Percentiles rank a stretch among this genome's conserved stretches.
Conservation (phyloP, 2,797 vertebrate genomes). For the Malurus splendens region DNA sequence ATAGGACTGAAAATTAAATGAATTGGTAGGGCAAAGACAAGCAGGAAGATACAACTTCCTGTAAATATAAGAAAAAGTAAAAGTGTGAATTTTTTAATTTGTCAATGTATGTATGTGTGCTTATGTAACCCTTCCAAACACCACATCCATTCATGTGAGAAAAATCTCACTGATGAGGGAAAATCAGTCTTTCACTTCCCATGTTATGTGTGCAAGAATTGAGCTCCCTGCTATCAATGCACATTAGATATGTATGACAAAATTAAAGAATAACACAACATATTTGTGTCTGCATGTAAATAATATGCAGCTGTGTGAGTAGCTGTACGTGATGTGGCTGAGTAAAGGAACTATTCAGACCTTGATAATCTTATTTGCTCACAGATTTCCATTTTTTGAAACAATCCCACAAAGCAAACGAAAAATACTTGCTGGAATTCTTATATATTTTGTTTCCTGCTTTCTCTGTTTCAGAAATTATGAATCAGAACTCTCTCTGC, state of each 20-base stretch:
- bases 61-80: neutral
- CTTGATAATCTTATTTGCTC: neutral
- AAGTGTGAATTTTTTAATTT: neutral
- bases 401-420: neutral
- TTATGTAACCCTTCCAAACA: neutral
- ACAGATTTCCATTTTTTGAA: neutral
- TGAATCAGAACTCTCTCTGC: neutral
- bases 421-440: neutral
- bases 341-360: neutral
- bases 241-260: neutral
- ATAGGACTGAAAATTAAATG: slow-evolving; percentile 1
- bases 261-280: neutral
- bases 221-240: neutral
- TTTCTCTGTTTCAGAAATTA: neutral
- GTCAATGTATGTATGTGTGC: neutral
- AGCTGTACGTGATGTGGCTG: neutral
- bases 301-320: neutral
- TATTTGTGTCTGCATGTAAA: neutral
- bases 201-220: neutral
- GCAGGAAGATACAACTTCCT: neutral
- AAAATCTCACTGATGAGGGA: neutral
- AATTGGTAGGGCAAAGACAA: neutral
- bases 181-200: neutral
- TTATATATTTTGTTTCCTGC: neutral
- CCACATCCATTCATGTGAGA: neutral